Conservation (phyloP, 2,888 invertebrate genomes). For the Acanthoscelides obtectus region DNA sequence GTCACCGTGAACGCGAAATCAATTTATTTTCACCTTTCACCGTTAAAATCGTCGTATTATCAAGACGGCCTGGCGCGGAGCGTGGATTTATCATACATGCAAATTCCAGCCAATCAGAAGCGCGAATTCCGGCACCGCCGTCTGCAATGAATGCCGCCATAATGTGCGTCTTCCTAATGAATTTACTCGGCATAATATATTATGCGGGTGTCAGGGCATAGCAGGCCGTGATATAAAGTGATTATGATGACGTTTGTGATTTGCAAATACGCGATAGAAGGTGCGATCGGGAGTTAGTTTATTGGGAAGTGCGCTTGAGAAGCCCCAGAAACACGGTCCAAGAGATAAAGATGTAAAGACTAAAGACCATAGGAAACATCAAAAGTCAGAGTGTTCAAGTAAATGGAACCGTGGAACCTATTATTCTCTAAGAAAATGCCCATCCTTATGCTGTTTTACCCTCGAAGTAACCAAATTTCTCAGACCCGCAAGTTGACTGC, state of each 20-base stretch:
- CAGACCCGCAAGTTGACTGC: no score
- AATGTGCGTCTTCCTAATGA: conserved; percentile 30
- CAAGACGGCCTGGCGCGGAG: conserved; percentile 27
- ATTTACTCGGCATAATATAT: conserved; percentile 21
- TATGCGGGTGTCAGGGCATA: not conserved
- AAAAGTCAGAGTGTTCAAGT: no score
- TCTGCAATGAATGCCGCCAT: conserved; percentile 24
- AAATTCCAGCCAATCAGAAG: conserved; percentile 38
- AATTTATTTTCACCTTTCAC: conserved; percentile 49
- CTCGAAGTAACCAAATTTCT: no score
- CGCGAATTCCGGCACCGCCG: not conserved
- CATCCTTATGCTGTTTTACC: no score
- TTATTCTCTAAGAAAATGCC: no score
- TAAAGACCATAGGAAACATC: no score
- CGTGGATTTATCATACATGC: conserved; percentile 46
- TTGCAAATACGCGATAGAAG: no score
- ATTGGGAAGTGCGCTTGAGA: no score
- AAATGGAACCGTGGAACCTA: no score
- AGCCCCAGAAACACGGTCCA: no score
- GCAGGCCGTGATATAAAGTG: not conserved
- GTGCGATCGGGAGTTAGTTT: no score
- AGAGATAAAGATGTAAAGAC: no score
- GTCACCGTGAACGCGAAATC: conserved; percentile 48
- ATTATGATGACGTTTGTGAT: not conserved
- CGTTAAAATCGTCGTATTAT: conserved; percentile 45